phyloP scores from a whole-genome alignment of 2,113 vertebrate genomes.

The Micromys minutus region DNA sequence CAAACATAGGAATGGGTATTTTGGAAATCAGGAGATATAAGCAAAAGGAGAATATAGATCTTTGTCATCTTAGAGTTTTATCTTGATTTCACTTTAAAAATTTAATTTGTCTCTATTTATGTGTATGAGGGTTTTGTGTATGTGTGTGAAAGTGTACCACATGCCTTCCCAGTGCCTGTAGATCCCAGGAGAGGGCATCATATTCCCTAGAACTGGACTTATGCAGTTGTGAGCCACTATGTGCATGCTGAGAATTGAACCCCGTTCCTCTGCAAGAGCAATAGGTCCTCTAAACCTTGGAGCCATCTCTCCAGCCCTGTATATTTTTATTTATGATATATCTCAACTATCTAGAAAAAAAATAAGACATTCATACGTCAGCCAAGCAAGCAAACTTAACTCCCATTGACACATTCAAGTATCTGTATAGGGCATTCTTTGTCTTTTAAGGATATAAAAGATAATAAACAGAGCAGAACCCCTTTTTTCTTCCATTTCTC shows the following conservation, averaged over 20 bases:
- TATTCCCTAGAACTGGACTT: background rate
- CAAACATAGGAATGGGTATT: background rate
- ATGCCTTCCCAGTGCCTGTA: background rate
- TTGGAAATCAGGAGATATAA: background rate
- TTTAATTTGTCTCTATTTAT: background rate
- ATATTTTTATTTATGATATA: conserved; percentile 1
- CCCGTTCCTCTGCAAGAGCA: background rate
- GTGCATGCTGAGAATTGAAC: background rate
- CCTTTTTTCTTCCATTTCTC: background rate
- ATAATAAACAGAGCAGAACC: no score
- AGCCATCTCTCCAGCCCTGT: background rate
- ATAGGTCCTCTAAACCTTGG: background rate
- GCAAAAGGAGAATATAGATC: background rate
- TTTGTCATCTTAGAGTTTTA: background rate
- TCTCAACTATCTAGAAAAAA: background rate
- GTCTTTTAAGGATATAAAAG: background rate
- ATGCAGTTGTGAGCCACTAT: background rate
- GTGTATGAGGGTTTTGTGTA: background rate
- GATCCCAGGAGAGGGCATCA: background rate
- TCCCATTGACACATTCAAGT: background rate
- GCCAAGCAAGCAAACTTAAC: background rate
- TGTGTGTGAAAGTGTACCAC: background rate
- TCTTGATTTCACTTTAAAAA: background rate
- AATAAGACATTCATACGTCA: background rate
- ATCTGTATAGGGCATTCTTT: background rate